Evolutionary conservation across 2,797 vertebrate species (phyloP).

Genomic region (Linurgus olivaceus): DNA sequence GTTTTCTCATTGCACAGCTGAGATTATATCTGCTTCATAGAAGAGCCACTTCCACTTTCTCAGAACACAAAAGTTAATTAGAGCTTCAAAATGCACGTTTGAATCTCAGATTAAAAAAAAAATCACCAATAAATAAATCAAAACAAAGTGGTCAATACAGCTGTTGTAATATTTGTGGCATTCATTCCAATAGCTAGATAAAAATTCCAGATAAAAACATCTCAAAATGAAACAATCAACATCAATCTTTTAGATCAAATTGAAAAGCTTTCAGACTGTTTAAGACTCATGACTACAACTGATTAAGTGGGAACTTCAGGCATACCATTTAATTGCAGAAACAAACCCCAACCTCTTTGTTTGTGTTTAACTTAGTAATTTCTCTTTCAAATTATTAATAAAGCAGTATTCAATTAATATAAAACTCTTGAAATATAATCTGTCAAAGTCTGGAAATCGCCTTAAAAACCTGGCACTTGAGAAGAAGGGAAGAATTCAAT

Average conservation of each 20-base stretch:
- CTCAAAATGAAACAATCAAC: constrained; percentile 63
- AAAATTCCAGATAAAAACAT: constrained; percentile 47
- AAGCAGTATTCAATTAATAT: not conserved
- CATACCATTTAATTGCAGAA: constrained; percentile 49
- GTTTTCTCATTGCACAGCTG: not conserved
- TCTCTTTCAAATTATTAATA: constrained; percentile 52
- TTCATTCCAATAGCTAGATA: constrained; percentile 31
- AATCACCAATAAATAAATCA: constrained; percentile 29
- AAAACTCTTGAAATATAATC: not conserved
- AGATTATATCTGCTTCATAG: constrained; percentile 58
- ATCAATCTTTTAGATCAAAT: constrained; percentile 65
- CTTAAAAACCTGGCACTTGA: constrained; percentile 5
- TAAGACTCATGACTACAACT: constrained; percentile 53
- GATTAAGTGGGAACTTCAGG: constrained; percentile 56
- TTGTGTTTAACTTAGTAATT: constrained; percentile 34
- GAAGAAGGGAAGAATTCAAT: constrained; percentile 25
- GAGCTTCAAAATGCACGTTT: constrained; percentile 49
- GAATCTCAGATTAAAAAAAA: constrained; percentile 50
- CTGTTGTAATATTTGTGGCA: constrained; percentile 32
- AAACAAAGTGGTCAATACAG: constrained; percentile 59
- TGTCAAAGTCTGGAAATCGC: constrained; percentile 3
- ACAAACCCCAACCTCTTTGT: constrained; percentile 7
- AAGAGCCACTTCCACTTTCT: constrained; percentile 60
- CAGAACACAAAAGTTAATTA: constrained; percentile 60
- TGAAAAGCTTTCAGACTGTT: constrained; percentile 68